These are phyloP conservation scores for Spongilla lacustris DNA, from an alignment of 37 sponge, comb jelly and placozoan species.

Conservation along the genomic window DNA sequence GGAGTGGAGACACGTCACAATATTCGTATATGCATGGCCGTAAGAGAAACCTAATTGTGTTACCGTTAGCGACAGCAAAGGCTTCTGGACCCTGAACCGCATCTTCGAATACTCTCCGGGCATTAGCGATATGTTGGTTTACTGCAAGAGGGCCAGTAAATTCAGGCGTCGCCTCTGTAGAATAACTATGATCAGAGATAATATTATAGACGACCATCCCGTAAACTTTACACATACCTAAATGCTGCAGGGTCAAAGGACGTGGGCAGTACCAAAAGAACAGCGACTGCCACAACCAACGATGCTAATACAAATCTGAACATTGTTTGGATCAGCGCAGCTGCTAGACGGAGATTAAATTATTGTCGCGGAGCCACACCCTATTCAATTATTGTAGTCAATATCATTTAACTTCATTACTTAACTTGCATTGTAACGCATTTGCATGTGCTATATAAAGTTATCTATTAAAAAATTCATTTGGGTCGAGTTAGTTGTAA, in stretches of 20 bases:
- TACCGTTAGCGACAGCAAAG: constrained; percentile 54
- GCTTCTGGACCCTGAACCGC: constrained; percentile 66
- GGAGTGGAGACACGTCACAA: too few relatives aligned
- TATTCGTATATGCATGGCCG: too few relatives aligned
- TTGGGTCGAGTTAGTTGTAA: too few relatives aligned
- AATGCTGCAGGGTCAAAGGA: constrained; percentile 38
- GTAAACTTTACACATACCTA: constrained; percentile 10
- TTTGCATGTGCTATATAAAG: too few relatives aligned
- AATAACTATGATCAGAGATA: not conserved
- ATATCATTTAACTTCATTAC: too few relatives aligned
- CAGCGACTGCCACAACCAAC: not conserved
- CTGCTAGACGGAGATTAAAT: too few relatives aligned
- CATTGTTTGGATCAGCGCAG: too few relatives aligned
- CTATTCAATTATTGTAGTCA: too few relatives aligned
- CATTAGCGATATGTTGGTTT: constrained; percentile 46
- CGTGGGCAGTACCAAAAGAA: constrained; percentile 19
- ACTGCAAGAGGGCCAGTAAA: constrained; percentile 48
- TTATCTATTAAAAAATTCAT: too few relatives aligned
- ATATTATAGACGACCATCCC: not conserved
- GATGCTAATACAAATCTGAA: not conserved
- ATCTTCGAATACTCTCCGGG: constrained; percentile 54
- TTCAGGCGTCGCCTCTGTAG: not conserved
- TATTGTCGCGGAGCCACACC: too few relatives aligned
- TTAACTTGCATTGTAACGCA: too few relatives aligned
- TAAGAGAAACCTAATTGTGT: too few relatives aligned